Evolutionary conservation across 2,888 invertebrate genomes (phyloP).

Genomic region (Seira sanloemensis): DNA sequence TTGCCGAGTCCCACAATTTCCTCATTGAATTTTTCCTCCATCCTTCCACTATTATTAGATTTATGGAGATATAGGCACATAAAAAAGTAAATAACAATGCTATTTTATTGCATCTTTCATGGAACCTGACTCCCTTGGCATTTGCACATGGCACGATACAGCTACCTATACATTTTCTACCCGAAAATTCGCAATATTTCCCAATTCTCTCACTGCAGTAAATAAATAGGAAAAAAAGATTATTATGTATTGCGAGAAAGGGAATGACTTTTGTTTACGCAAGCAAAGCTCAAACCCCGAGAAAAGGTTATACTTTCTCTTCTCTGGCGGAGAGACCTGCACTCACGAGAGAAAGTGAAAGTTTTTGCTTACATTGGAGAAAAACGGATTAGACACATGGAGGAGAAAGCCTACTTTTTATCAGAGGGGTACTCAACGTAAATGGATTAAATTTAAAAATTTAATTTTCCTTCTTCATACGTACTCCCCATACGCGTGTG

Average conservation of each 20-base stretch:
- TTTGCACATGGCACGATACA: no score
- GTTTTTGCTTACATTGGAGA: not conserved
- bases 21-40: not conserved
- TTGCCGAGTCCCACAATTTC: not conserved
- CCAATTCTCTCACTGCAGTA: not conserved
- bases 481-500: no score
- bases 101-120: not conserved
- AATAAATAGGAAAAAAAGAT: not conserved
- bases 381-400: not conserved
- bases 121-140: not conserved
- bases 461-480: not conserved
- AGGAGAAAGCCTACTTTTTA: not conserved
- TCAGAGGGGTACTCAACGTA: not conserved
- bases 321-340: no score
- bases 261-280: not conserved
- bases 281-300: not conserved
- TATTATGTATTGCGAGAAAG: not conserved
- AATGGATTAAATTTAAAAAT: not conserved
- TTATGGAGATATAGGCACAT: not conserved
- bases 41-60: not conserved
- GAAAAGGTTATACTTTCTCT: not conserved
- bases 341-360: no score
- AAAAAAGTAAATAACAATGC: not conserved
- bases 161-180: not conserved
- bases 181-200: no score